These are phyloP conservation scores for Garra rufa DNA, from an alignment of 2,113 vertebrate species.

Conservation along the genomic window DNA sequence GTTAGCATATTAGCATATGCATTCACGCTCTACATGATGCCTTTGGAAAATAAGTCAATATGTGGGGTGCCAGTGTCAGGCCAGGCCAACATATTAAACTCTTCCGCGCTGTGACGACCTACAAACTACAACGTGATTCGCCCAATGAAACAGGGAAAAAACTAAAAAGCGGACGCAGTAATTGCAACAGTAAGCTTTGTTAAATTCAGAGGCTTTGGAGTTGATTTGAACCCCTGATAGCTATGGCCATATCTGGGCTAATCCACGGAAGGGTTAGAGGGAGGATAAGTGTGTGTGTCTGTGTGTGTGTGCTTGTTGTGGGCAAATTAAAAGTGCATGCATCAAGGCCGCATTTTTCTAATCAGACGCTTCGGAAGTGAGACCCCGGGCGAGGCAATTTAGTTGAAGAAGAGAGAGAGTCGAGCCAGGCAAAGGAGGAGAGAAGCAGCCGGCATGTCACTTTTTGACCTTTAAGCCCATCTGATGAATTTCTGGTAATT, in stretches of 20 bases:
- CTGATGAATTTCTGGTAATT: slow-evolving; percentile 87
- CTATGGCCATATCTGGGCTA: slow-evolving; percentile 62
- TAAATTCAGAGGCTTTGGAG: slow-evolving; percentile 69
- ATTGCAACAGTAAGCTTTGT: slow-evolving; percentile 55
- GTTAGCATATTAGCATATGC: slow-evolving; percentile 24
- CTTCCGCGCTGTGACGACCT: slow-evolving; percentile 25
- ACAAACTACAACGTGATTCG: slow-evolving; percentile 29
- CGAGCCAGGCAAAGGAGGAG: slow-evolving; percentile 70
- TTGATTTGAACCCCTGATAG: slow-evolving; percentile 73
- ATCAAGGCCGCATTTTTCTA: slow-evolving; percentile 79
- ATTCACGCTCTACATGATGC: slow-evolving; percentile 15
- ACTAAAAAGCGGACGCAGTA: slow-evolving; percentile 34
- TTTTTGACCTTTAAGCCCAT: slow-evolving; percentile 86
- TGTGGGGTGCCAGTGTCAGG: slow-evolving; percentile 16
- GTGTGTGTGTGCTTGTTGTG: slow-evolving; percentile 61
- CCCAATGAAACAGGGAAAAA: neutral
- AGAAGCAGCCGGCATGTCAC: slow-evolving; percentile 74
- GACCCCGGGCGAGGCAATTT: slow-evolving; percentile 83
- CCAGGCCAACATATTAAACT: slow-evolving; percentile 42
- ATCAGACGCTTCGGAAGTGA: slow-evolving; percentile 76
- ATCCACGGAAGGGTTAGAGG: slow-evolving; percentile 63
- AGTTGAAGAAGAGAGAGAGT: slow-evolving; percentile 73
- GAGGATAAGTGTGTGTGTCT: slow-evolving; percentile 55
- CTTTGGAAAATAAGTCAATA: slow-evolving; percentile 34
- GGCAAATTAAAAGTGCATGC: slow-evolving; percentile 78